Evolutionary conservation across 2,797 vertebrate species (phyloP).

Genomic region (Brotula barbata): DNA sequence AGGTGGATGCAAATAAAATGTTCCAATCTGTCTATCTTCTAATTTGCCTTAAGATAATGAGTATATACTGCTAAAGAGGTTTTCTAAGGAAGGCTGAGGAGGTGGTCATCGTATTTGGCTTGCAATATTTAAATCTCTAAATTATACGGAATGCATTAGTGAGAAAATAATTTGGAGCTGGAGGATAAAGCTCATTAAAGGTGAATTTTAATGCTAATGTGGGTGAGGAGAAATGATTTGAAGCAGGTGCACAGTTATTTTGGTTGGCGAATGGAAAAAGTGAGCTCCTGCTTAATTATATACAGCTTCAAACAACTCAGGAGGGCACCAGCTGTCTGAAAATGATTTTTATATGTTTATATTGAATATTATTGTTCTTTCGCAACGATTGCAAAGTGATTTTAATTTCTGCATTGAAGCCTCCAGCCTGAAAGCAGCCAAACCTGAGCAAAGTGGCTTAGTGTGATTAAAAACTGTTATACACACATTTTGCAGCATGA

Average conservation of each 20-base stretch:
- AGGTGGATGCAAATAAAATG: conserved; percentile 27
- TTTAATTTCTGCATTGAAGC: conserved; percentile 17
- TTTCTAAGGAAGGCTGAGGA: no score
- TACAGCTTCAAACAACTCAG: conserved; percentile 29
- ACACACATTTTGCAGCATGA: conserved; percentile 6
- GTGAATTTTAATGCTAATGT: conserved; percentile 39
- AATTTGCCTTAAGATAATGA: conserved; percentile 42
- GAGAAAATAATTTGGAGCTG: conserved; percentile 24
- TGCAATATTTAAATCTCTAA: conserved; percentile 15
- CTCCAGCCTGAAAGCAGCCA: background rate
- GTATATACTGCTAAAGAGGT: no score
- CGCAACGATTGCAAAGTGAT: conserved; percentile 1
- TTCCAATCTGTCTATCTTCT: conserved; percentile 31
- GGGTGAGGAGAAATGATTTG: conserved; percentile 19
- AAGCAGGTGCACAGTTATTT: conserved; percentile 29
- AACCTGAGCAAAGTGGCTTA: background rate
- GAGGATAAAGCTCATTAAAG: conserved; percentile 31
- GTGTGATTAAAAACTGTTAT: conserved; percentile 4
- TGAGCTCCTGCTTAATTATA: conserved; percentile 25
- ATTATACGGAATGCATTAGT: conserved; percentile 29
- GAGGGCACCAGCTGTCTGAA: conserved; percentile 18
- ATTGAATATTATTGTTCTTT: conserved; percentile 26
- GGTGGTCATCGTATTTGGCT: conserved; percentile 12
- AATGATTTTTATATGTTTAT: no score
- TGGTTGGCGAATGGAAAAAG: conserved; percentile 25